Percentiles rank a stretch among this genome's conserved stretches.
These are phyloP conservation scores for Orius insidiosus DNA, from an alignment of 1,140 invertebrate species.

Conservation along the genomic window DNA sequence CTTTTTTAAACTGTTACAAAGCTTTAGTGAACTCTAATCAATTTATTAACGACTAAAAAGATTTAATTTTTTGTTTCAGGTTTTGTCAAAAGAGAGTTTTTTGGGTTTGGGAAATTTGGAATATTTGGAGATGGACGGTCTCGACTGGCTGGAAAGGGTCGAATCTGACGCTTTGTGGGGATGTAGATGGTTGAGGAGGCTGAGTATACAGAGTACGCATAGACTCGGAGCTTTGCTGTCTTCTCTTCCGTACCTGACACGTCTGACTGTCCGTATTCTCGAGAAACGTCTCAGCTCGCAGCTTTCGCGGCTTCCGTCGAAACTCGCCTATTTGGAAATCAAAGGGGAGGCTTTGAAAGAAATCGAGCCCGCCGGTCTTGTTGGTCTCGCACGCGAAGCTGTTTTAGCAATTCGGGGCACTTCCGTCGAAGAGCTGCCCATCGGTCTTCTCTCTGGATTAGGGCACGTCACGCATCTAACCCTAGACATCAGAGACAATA, in stretches of 20 bases:
- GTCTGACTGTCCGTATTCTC: slow-evolving; percentile 46
- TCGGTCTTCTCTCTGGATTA: slow-evolving; percentile 56
- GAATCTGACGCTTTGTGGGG: slow-evolving; percentile 18
- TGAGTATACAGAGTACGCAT: slow-evolving; percentile 20
- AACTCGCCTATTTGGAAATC: slow-evolving; percentile 62
- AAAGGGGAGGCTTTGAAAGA: slow-evolving; percentile 47
- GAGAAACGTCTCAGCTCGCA: slow-evolving; percentile 27
- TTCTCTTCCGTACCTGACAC: slow-evolving; percentile 35
- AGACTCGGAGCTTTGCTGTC: slow-evolving; percentile 37
- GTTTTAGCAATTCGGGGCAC: slow-evolving; percentile 57
- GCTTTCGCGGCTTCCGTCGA: slow-evolving; percentile 32
- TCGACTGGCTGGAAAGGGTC: slow-evolving; percentile 22
- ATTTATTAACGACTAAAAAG: too few relatives aligned
- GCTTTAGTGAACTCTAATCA: too few relatives aligned
- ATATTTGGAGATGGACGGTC: slow-evolving; percentile 21
- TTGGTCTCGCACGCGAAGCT: slow-evolving; percentile 39
- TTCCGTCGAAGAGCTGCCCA: slow-evolving; percentile 52
- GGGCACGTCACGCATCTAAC: slow-evolving; percentile 54
- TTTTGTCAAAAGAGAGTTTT: slow-evolving; percentile 25
- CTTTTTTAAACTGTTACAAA: too few relatives aligned
- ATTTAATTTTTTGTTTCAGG: slow-evolving; percentile 14
- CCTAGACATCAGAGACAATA: slow-evolving; percentile 63
- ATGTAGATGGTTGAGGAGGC: slow-evolving; percentile 21
- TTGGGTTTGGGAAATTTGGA: slow-evolving; percentile 22
- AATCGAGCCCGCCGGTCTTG: slow-evolving; percentile 52